Base-by-base conservation (phyloP, 2,113 vertebrate genomes). In the Alexandromys fortis region DNA sequence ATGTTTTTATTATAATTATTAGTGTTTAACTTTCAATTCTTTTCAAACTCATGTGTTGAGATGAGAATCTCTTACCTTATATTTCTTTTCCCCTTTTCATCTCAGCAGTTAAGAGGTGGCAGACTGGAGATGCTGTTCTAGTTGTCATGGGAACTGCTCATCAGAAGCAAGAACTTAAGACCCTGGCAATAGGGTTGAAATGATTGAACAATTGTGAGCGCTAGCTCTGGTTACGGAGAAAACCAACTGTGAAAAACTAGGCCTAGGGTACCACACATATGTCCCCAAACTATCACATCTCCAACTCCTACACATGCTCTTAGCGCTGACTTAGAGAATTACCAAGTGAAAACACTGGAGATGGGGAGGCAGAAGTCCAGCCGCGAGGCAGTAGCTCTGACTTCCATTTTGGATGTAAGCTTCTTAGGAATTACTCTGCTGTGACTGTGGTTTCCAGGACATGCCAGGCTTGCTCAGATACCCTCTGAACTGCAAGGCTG, bases 121-220 rank as follows among this genome's bases (percentile, higher is more conserved):
- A 47, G 30, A 17, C 33, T 42, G 9, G 58, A 96, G 52, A 83
- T 77, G 79, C 88, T 89, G 76, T 75, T 91, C 52, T 73, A 47
- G 91, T 96, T 97, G 78, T 92, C 77, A 42, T 81, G 96, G 97
- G 96, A 98, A 97, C 92, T 45, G 68, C 42, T 96, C 61, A 49
- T 70, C 52, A 94, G 73, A n/a, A 92, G 28, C 73, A 47, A 76
- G 21, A 16, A 38, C 77, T 45, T n/a, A 92, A 86, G 72, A 67
- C 76, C 38, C 76, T 91, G 78, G 67, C 82, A 94, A 94, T 33
- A 24, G 55, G 13, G 35, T 33, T 70, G 88, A 33, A 16, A 49
- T 28, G 58, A 70, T 75, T 67, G 73, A 65, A 30, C 85, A 58
- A 68, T 68, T 55, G 21, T 35, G 42, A 33, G 22, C 89, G 26